phyloP scores from a whole-genome alignment of 2,113 vertebrate species.

The Myiozetetes cayanensis region DNA sequence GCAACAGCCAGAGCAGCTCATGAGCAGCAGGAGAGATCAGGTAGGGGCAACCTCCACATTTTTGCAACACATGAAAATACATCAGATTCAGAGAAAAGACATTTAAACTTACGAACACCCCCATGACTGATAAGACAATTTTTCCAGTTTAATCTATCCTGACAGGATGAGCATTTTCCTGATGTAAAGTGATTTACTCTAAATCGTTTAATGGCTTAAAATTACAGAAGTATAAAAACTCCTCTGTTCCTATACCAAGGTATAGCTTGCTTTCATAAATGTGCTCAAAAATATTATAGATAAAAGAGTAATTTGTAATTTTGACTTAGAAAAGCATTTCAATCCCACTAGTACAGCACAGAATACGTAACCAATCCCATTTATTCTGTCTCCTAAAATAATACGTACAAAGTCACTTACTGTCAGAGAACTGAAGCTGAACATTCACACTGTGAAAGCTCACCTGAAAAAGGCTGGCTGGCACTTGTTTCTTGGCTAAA shows the following conservation, averaged over 20 bases:
- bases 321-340: neutral
- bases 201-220: neutral
- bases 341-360: neutral
- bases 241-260: neutral
- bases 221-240: neutral
- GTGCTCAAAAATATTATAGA: neutral
- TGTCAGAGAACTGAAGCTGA: neutral
- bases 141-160: neutral
- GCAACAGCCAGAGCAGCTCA: neutral
- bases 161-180: neutral
- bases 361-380: neutral
- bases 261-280: neutral
- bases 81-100: neutral
- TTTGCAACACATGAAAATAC: neutral
- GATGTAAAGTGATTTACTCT: neutral
- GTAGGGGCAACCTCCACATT: neutral
- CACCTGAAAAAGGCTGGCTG: conserved; percentile 93
- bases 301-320: neutral
- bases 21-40: neutral
- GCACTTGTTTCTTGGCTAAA: conserved; percentile 91
- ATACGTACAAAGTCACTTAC: neutral
- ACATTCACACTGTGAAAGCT: neutral
- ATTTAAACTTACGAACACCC: neutral
- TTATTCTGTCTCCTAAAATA: neutral
- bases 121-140: neutral